Base-by-base conservation (phyloP, 2,797 vertebrate species). In the Pseudopleuronectes americanus region DNA sequence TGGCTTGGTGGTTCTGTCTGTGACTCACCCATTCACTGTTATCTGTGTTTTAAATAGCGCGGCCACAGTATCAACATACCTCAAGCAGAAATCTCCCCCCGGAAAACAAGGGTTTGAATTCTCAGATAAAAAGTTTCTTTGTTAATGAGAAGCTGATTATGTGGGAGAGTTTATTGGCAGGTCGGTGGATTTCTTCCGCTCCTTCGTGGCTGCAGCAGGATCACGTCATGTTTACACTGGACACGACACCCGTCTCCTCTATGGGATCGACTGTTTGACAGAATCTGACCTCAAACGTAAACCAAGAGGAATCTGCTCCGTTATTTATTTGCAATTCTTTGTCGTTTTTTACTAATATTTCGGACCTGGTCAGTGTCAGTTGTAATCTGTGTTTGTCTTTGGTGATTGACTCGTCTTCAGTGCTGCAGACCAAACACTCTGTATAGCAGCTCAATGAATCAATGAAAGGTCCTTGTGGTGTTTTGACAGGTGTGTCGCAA, bases 121-220 rank as follows among this genome's bases (percentile, higher is more conserved):
- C 49, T 63, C 56, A 22, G 71, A 67, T 28, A 81, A 68, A 81
- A 55, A 1, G 58, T 77, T 64, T 72, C 77, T 88, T 87, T 89
- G 84, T 86, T 80, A 63, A 68, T 33, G 56, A 68, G 70, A 87
- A 89, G 78, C 80, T 81, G 83, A 87, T 90, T 85, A 80, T 69
- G 63, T 57, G 24, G 62, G 33, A 55, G 55, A 66, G 57, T 81
- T 65, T 83, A 51, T 68, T 64, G 66, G 77, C 78, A 68, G 74
- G 55, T 84, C 4, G 63, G 65, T 47, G 57, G 26, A 43, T 71
- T 71, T 66, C n/a, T 21, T 52, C 68, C 70, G 12, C 64, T 68
- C 31, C n/a, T 68, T 38, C 21, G 3, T 41, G 12, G 71, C 68
- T 62, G 36, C 36, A 41, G 41, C 52, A 47, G 75, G 41, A 77